Percentiles rank a stretch among this genome's conserved stretches.
Conservation (phyloP, 2,113 vertebrate species). For the Passer domesticus region DNA sequence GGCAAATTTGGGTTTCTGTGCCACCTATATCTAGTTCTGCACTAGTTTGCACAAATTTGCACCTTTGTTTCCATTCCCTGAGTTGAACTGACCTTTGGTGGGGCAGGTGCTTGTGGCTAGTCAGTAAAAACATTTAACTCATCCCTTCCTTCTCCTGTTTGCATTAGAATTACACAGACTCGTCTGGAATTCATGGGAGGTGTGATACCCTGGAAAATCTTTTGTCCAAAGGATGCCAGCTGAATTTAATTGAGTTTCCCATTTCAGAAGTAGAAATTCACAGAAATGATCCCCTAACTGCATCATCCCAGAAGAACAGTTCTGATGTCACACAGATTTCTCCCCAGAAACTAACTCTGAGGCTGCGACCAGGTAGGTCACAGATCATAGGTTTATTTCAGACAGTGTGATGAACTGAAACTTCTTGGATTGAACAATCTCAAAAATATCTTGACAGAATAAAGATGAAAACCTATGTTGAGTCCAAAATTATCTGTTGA, state of each 20-base stretch:
- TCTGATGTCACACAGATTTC: constrained; percentile 86
- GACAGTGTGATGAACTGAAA: neutral
- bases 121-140: constrained; percentile 17
- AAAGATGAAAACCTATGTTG: neutral
- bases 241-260: constrained; percentile 82
- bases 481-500: neutral
- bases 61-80: neutral
- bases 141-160: neutral
- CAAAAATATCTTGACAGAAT: neutral
- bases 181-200: constrained; percentile 77
- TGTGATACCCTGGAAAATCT: constrained; percentile 85
- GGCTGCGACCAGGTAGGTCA: constrained; percentile 85
- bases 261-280: constrained; percentile 79
- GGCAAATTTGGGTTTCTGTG: neutral
- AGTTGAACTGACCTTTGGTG: neutral
- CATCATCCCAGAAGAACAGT: constrained; percentile 63
- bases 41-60: neutral
- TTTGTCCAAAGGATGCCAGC: constrained; percentile 82
- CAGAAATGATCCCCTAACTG: constrained; percentile 77
- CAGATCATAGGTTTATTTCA: neutral
- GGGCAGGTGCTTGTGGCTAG: neutral
- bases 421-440: neutral
- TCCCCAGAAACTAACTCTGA: constrained; percentile 88
- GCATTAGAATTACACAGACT: constrained; percentile 90
- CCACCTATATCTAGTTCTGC: neutral